Evolutionary conservation across 2,888 invertebrate species (phyloP), one percentile per base, ranked within the genome.

Genomic region (Hypomecis punctinalis): DNA sequence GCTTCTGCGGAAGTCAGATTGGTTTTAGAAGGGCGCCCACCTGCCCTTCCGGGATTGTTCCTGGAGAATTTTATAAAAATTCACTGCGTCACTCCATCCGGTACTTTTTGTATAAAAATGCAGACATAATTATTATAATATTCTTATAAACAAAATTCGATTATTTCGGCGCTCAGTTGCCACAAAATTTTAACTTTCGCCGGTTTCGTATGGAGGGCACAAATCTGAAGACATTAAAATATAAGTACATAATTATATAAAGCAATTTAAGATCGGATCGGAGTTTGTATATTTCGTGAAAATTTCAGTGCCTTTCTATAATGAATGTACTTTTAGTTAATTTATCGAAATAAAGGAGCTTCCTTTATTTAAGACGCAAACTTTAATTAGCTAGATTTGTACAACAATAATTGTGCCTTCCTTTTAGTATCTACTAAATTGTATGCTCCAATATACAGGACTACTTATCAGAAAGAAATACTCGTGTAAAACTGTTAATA

Each of bases 1-100:
- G 83, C 84, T 72, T 78, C 74, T 78, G 65, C 72, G 69, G 72
- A 67, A 79, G 80, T 79, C 74, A 80, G 83, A 79, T 80, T 67
- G 10, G 43, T 53, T 40, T 43, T 11, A 37, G 8, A 64, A 54
- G 71, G 76, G 72, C 71, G 73, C n/a, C 68, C 76, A 73, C 13
- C 75, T 43, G 72, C 61, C 63, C 40, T 1, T 23, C 40, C 8
- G 39, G 51, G 51, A 10, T 36, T 6, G 37, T 11, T 13, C 49
- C 37, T 37, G 49, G n/a, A 51, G 64, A 37, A 23, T 40, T 8
- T 36, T 33, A 11, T 47, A 35, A 58, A 49, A 7, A 7, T 52
- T 10, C 36, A 11, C 33, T 11, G 49, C 49, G 37, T 5, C 55
- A 36, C 5, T 39, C 40, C 56, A 55, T 11, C 11, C 49, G 33